Evolutionary conservation across 2,888 invertebrate species (phyloP).

Genomic region (Heterodera filipjevi): DNA sequence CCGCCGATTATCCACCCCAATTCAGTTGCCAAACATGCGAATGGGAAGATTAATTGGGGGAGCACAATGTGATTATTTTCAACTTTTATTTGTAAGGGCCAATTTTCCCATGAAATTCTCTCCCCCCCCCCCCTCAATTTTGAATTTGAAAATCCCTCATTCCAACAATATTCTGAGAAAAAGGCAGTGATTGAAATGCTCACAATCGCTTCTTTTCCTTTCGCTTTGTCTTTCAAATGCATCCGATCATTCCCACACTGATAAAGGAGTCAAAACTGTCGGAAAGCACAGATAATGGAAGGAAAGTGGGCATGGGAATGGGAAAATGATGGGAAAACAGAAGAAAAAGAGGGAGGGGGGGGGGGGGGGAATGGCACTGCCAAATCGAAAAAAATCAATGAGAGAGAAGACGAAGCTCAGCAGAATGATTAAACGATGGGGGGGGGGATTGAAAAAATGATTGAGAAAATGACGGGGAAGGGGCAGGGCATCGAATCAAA

Average conservation of each 20-base stretch:
- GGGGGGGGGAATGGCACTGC: not conserved
- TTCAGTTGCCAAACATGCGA: slow-evolving; percentile 11
- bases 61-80: not conserved
- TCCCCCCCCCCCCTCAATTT: not conserved
- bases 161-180: not conserved
- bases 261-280: slow-evolving; percentile 6
- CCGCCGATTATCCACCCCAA: slow-evolving; percentile 21
- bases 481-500: not conserved
- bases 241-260: slow-evolving; percentile 7
- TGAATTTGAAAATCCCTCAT: not conserved
- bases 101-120: not conserved
- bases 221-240: not conserved
- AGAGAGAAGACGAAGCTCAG: too few relatives aligned
- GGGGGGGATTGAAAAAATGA: too few relatives aligned
- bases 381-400: not conserved
- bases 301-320: slow-evolving; percentile 1
- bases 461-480: not conserved
- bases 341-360: not conserved
- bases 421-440: not conserved
- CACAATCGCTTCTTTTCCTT: not conserved
- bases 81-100: not conserved
- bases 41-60: slow-evolving; percentile 11
- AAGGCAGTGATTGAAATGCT: not conserved
- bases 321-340: not conserved
- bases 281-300: not conserved